Percentiles rank a stretch among this genome's conserved stretches.
Conservation (phyloP, 2,113 vertebrate genomes). For the Sapajus apella region DNA sequence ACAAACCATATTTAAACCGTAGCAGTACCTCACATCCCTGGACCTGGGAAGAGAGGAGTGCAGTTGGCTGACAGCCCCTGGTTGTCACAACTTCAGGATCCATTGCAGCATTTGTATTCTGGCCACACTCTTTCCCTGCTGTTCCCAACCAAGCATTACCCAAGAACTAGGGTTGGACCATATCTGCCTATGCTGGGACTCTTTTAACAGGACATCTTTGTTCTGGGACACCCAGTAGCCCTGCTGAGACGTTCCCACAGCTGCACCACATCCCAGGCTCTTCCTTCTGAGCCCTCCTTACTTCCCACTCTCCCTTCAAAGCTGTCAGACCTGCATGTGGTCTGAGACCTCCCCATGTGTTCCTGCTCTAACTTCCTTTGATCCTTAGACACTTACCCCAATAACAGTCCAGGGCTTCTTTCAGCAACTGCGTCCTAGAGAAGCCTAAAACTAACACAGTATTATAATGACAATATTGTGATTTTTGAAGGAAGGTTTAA, state of each 20-base stretch:
- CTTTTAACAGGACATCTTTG: not conserved
- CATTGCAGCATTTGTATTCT: fast-evolving
- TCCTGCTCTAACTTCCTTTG: not conserved
- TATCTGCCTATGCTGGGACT: not conserved
- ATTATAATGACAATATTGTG: not conserved
- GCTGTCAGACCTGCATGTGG: not conserved
- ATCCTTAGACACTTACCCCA: not conserved
- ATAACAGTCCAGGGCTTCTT: not conserved
- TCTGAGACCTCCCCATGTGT: not conserved
- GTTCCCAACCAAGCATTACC: not conserved
- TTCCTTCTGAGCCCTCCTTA: not conserved
- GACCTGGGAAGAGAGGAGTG: not conserved
- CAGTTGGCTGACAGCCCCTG: not conserved
- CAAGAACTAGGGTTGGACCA: fast-evolving
- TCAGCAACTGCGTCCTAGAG: not conserved
- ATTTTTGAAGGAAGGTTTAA: not conserved
- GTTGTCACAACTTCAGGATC: not conserved
- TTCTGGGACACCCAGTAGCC: too few species aligned
- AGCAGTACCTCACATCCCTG: not conserved
- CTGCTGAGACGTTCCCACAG: not conserved
- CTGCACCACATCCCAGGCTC: not conserved
- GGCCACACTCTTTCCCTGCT: not conserved
- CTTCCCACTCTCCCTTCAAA: not conserved
- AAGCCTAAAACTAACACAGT: not conserved
- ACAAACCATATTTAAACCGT: not conserved